phyloP scores from a whole-genome alignment of 2,797 vertebrate genomes.

The Octomys mimax region DNA sequence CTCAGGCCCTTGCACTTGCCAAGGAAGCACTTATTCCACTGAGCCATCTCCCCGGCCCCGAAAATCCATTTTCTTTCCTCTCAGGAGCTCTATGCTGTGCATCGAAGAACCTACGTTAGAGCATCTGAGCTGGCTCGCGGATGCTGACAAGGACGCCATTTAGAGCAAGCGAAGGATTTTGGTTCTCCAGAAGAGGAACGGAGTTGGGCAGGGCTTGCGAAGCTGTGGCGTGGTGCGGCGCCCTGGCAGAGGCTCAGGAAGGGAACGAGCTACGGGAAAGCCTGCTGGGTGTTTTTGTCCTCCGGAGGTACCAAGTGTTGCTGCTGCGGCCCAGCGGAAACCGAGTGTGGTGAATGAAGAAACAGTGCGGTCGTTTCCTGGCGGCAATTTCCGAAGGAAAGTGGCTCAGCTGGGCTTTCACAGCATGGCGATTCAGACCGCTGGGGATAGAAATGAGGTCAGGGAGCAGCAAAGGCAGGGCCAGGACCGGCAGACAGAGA shows the following conservation, averaged over 20 bases:
- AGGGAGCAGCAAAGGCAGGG: not conserved
- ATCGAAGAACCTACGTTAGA: conserved; percentile 76
- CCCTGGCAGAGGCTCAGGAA: conserved; percentile 55
- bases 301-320: not conserved
- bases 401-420: not conserved
- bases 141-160: conserved; percentile 74
- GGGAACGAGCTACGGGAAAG: conserved; percentile 31
- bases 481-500: not conserved
- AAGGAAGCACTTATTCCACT: too few relatives aligned
- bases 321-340: not conserved
- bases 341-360: not conserved
- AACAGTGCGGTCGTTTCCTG: conserved; percentile 29
- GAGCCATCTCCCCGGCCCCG: too few relatives aligned
- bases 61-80: conserved; percentile 75
- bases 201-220: conserved; percentile 57
- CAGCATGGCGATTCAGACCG: conserved; percentile 5
- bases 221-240: conserved; percentile 56
- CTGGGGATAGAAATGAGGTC: not conserved
- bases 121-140: conserved; percentile 59
- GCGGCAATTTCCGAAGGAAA: conserved; percentile 21
- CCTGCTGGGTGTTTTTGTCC: not conserved
- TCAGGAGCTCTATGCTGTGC: conserved; percentile 54
- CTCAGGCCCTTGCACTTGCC: too few relatives aligned
- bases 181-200: conserved; percentile 72
- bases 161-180: conserved; percentile 75